phyloP scores from a whole-genome alignment of 2,797 vertebrate genomes.

The Ambastaia sidthimunki region DNA sequence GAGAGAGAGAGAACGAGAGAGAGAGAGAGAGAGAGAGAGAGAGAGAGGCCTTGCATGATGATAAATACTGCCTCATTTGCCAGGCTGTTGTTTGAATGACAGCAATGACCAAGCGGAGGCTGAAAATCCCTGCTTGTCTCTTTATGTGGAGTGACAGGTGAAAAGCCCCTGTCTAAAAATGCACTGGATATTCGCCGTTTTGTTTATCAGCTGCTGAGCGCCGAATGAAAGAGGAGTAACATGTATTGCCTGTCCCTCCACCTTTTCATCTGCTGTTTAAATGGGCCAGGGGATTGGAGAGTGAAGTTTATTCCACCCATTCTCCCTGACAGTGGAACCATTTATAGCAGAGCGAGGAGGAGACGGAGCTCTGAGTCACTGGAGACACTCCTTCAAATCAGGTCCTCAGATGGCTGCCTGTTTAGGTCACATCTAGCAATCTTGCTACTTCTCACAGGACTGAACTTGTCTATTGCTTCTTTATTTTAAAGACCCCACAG shows the following conservation, averaged over 20 bases:
- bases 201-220: slow-evolving; percentile 75
- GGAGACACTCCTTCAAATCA: slow-evolving; percentile 72
- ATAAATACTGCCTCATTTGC: slow-evolving; percentile 51
- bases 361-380: slow-evolving; percentile 72
- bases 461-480: slow-evolving; percentile 23
- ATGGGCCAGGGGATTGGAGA: slow-evolving; percentile 78
- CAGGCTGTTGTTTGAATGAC: slow-evolving; percentile 60
- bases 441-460: slow-evolving; percentile 45
- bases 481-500: slow-evolving; percentile 1
- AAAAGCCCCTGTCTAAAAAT: slow-evolving; percentile 78
- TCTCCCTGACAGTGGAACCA: slow-evolving; percentile 71
- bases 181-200: slow-evolving; percentile 77
- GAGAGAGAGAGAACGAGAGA: slow-evolving; percentile 16
- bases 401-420: slow-evolving; percentile 64
- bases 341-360: slow-evolving; percentile 68
- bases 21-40: slow-evolving; percentile 9
- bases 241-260: slow-evolving; percentile 73
- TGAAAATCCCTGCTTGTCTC: slow-evolving; percentile 46
- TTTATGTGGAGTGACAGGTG: slow-evolving; percentile 75
- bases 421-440: slow-evolving; percentile 60
- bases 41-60: slow-evolving; percentile 39
- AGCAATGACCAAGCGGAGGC: slow-evolving; percentile 53
- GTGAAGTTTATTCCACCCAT: slow-evolving; percentile 78
- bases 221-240: slow-evolving; percentile 75
- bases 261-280: slow-evolving; percentile 78